These are phyloP conservation scores for Garrulus glandarius DNA, from an alignment of 2,797 vertebrate species.

Conservation along the genomic window DNA sequence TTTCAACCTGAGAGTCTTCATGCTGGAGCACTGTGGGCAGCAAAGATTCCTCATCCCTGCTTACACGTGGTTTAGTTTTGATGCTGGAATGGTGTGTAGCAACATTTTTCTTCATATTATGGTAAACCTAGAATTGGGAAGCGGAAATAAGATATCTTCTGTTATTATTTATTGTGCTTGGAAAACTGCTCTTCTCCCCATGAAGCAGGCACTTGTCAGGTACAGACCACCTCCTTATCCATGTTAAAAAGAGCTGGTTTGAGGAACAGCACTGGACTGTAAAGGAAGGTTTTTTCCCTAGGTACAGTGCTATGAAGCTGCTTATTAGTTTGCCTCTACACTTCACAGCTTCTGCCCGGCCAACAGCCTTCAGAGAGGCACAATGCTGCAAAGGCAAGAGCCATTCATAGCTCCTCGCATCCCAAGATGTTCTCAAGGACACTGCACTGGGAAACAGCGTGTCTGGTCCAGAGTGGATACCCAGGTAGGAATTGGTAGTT, in stretches of 20 bases:
- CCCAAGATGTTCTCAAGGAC: background rate
- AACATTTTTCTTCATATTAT: conserved; percentile 20
- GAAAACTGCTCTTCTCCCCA: background rate
- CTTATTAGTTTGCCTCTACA: background rate
- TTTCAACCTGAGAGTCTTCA: conserved; percentile 17
- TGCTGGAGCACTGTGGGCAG: background rate
- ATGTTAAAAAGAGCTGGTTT: background rate
- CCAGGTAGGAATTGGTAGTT: background rate
- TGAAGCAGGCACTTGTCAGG: background rate
- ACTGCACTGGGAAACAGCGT: background rate
- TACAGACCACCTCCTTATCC: background rate
- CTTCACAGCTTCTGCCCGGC: background rate
- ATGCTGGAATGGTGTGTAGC: background rate
- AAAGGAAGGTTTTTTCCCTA: background rate
- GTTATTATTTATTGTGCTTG: background rate
- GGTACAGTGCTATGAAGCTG: background rate
- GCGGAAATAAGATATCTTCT: background rate
- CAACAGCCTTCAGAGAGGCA: background rate
- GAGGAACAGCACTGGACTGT: background rate
- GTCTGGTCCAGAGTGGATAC: background rate
- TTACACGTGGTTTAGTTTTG: background rate
- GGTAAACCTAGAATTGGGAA: conserved; percentile 60
- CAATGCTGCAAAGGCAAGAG: background rate
- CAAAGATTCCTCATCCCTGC: background rate
- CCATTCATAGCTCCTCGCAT: background rate